These are phyloP conservation scores for Epistrophe grossulariae DNA, from an alignment of 2,888 invertebrate species.

Conservation along the genomic window DNA sequence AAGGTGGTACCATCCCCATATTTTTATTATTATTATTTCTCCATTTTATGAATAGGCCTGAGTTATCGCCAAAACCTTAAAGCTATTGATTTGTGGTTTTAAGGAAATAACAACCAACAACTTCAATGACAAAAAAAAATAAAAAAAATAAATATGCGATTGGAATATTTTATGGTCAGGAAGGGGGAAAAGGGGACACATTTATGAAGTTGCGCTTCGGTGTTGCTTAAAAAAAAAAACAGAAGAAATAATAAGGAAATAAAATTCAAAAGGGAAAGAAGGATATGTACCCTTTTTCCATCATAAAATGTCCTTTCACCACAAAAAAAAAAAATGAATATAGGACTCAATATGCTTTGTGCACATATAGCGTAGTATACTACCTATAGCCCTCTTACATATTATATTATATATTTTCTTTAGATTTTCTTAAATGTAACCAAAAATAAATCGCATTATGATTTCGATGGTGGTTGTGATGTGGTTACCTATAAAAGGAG, in stretches of 20 bases:
- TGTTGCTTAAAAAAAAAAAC: conserved; percentile 37
- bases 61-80: conserved; percentile 52
- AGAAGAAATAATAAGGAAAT: conserved; percentile 1
- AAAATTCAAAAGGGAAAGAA: conserved; percentile 5
- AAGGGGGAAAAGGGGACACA: not conserved
- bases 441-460: conserved; percentile 74
- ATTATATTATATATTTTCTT: conserved; percentile 64
- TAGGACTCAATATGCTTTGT: conserved; percentile 61
- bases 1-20: conserved; percentile 37
- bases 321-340: conserved; percentile 39
- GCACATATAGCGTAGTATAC: conserved; percentile 41
- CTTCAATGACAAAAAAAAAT: conserved; percentile 48
- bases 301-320: conserved; percentile 51
- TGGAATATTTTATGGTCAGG: conserved; percentile 67
- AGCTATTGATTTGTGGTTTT: conserved; percentile 71
- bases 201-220: conserved; percentile 50
- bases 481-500: conserved; percentile 57
- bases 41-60: conserved; percentile 64
- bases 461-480: conserved; percentile 39
- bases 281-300: conserved; percentile 24
- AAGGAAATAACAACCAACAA: conserved; percentile 52
- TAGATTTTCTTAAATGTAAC: conserved; percentile 71
- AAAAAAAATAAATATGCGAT: conserved; percentile 62
- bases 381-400: not conserved
- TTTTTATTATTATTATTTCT: conserved; percentile 27